Evolutionary conservation across 2,797 vertebrate species (phyloP).

Genomic region (Pipistrellus kuhlii): DNA sequence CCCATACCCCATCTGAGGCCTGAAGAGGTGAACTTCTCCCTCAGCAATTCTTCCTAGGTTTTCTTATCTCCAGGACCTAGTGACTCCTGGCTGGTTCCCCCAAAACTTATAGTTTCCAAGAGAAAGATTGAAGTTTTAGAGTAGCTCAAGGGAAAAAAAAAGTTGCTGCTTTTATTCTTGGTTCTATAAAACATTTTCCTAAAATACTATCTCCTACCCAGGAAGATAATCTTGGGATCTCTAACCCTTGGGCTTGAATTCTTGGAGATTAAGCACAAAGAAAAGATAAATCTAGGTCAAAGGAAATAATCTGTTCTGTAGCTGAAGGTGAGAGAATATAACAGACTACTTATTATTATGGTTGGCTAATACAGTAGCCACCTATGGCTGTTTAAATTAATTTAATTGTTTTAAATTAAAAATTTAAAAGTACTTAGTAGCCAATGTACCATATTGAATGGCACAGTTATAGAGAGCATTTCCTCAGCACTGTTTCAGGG

Average conservation of each 20-base stretch:
- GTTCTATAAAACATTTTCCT: background rate
- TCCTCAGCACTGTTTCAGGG: background rate
- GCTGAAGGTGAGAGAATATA: background rate
- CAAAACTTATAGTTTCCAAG: conserved; percentile 25
- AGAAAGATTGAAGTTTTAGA: background rate
- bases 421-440: conserved; percentile 23
- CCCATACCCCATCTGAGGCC: background rate
- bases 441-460: background rate
- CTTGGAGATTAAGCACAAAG: background rate
- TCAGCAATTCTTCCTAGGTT: background rate
- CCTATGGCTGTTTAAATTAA: background rate
- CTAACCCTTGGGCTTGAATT: background rate
- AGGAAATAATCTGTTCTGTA: background rate
- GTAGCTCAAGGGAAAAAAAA: conserved; percentile 13
- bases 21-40: conserved; percentile 3
- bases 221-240: background rate
- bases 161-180: conserved; percentile 10
- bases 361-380: background rate
- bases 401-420: background rate
- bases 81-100: conserved; percentile 31
- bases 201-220: background rate
- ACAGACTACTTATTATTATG: background rate
- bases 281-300: conserved; percentile 22
- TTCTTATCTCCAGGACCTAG: background rate
- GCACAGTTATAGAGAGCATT: background rate